These are phyloP conservation scores for Melanerpes formicivorus DNA, from an alignment of 2,113 vertebrate genomes.

Conservation along the genomic window DNA sequence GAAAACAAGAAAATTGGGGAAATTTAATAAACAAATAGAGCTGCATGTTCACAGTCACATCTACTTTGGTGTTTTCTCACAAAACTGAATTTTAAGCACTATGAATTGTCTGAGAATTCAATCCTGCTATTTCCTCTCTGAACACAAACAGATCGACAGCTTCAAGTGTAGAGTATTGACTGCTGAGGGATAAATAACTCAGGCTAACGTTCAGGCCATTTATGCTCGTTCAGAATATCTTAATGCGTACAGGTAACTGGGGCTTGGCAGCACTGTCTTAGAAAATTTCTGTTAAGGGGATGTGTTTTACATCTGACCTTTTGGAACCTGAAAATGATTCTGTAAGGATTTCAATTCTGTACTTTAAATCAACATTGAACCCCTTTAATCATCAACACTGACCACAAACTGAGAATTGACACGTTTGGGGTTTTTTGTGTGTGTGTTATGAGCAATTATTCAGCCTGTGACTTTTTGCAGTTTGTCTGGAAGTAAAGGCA, in stretches of 20 bases:
- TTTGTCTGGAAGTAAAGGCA: conserved; percentile 32
- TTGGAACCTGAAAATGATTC: not conserved
- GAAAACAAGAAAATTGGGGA: not conserved
- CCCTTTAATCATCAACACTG: not conserved
- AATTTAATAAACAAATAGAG: not conserved
- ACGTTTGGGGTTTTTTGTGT: not conserved
- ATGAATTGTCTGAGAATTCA: not conserved
- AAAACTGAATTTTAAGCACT: not conserved
- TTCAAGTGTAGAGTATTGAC: not conserved
- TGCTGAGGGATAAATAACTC: not conserved
- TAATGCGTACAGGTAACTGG: not conserved
- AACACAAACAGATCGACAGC: not conserved
- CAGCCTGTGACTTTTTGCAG: conserved; percentile 34
- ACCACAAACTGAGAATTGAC: not conserved
- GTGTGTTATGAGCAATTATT: conserved; percentile 25
- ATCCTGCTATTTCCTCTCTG: not conserved
- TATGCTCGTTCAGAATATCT: not conserved
- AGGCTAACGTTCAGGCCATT: not conserved
- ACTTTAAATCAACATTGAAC: not conserved
- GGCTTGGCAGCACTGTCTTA: not conserved
- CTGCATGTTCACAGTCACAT: not conserved
- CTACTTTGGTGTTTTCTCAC: not conserved
- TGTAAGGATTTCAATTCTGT: not conserved
- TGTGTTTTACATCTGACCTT: not conserved
- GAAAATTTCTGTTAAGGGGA: not conserved